These are phyloP conservation scores for Engraulis encrasicolus DNA, from an alignment of 2,113 vertebrate species.

Conservation along the genomic window DNA sequence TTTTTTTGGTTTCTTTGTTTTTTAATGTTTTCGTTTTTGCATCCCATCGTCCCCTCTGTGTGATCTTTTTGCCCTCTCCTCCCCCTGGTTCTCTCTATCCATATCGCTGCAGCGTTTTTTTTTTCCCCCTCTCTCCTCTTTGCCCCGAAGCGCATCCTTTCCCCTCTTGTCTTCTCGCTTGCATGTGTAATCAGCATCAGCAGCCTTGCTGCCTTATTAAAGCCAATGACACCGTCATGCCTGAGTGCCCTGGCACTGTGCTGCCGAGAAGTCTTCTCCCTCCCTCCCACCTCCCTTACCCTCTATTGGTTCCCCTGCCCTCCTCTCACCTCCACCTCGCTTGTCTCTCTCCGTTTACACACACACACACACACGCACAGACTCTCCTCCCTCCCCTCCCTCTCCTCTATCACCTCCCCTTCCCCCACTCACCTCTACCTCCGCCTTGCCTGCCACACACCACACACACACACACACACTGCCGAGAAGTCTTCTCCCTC, in stretches of 20 bases:
- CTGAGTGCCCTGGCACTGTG: constrained; percentile 52
- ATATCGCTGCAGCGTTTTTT: neutral
- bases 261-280: neutral
- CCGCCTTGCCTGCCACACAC: too few species aligned
- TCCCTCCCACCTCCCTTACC: neutral
- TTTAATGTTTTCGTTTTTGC: neutral
- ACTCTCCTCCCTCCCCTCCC: too few species aligned
- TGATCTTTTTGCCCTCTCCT: neutral
- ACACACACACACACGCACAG: too few species aligned
- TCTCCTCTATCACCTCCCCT: too few species aligned
- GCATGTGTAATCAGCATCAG: constrained; percentile 61
- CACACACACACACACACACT: too few species aligned
- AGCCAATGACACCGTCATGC: constrained; percentile 73
- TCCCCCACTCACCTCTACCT: too few species aligned
- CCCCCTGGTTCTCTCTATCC: neutral
- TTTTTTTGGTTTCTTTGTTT: neutral
- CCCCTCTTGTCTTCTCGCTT: neutral
- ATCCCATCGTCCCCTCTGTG: neutral
- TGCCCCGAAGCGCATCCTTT: neutral
- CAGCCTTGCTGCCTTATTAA: constrained; percentile 68
- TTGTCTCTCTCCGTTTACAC: too few species aligned
- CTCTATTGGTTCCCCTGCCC: too few species aligned
- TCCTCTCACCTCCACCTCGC: too few species aligned
- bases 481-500: too few species aligned
- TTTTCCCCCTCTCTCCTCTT: constrained; percentile 30